phyloP scores from a whole-genome alignment of 2,797 vertebrate species.

The Sebastes nivosus region DNA sequence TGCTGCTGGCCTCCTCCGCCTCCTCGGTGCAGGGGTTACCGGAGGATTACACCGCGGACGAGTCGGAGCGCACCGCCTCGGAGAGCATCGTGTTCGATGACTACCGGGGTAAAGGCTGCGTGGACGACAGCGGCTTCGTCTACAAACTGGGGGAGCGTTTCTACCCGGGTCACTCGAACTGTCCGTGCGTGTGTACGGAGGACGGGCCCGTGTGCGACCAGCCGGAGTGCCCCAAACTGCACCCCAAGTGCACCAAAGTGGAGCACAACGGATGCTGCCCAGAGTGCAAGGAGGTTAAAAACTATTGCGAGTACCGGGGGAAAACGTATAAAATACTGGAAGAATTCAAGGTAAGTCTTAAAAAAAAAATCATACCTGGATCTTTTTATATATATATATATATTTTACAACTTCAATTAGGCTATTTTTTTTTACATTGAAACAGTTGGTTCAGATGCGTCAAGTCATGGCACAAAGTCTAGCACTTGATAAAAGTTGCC shows the following conservation, averaged over 20 bases:
- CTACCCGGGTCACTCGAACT: conserved; percentile 99
- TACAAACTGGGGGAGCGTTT: conserved; percentile 98
- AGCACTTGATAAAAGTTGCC: not conserved
- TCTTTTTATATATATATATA: no score
- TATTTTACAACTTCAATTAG: not conserved
- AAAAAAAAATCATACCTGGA: no score
- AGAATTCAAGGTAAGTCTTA: conserved; percentile 95
- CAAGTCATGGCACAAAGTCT: not conserved
- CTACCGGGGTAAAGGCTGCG: conserved; percentile 98
- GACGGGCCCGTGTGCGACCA: conserved; percentile 99
- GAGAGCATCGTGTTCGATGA: conserved; percentile 98
- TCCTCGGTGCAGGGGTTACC: conserved; percentile 86
- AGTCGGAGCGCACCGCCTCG: conserved; percentile 90
- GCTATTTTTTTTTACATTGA: not conserved
- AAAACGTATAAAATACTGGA: conserved; percentile 99
- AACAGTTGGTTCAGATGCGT: not conserved
- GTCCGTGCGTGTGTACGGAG: conserved; percentile 97
- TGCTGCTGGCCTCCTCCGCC: conserved; percentile 84
- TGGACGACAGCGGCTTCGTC: conserved; percentile 99
- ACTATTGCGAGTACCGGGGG: conserved; percentile 99
- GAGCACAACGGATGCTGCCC: conserved; percentile 99
- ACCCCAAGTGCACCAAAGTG: conserved; percentile 99
- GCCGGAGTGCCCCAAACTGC: conserved; percentile 98
- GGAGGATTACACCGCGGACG: conserved; percentile 93
- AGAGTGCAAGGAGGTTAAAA: conserved; percentile 99